Percentiles rank a stretch among this genome's conserved stretches.
Evolutionary conservation across 2,888 invertebrate genomes (phyloP).

Genomic region (Isoperla grammatica): DNA sequence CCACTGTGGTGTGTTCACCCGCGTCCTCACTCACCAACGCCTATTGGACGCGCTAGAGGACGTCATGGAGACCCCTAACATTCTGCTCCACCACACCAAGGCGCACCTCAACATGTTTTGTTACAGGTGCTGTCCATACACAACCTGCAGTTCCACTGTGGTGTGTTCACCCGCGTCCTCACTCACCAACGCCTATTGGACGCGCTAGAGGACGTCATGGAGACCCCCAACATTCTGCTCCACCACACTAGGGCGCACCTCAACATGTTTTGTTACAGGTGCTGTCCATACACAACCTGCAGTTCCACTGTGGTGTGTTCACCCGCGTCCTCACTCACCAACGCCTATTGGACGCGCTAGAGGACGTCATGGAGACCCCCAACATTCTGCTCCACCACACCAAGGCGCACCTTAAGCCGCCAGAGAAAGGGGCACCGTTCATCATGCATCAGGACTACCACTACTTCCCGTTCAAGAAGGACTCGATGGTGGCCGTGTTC

Average conservation of each 20-base stretch:
- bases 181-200: conserved; percentile 48
- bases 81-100: conserved; percentile 56
- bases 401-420: conserved; percentile 55
- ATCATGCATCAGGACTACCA: conserved; percentile 59
- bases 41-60: conserved; percentile 52
- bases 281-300: conserved; percentile 55
- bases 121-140: conserved; percentile 58
- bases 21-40: conserved; percentile 45
- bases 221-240: conserved; percentile 49
- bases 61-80: conserved; percentile 49
- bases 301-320: conserved; percentile 52
- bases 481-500: conserved; percentile 55
- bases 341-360: conserved; percentile 49
- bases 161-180: conserved; percentile 47
- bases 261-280: conserved; percentile 51
- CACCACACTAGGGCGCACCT: conserved; percentile 57
- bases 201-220: conserved; percentile 51
- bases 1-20: conserved; percentile 50
- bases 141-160: conserved; percentile 53
- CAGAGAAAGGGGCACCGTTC: conserved; percentile 53
- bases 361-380: conserved; percentile 50
- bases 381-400: conserved; percentile 56
- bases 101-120: conserved; percentile 56
- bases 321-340: conserved; percentile 46
- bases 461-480: conserved; percentile 54